Evolutionary conservation across 2,797 vertebrate genomes (phyloP), one percentile per base, ranked within the genome.

Genomic region (Enteromius argenteus): DNA sequence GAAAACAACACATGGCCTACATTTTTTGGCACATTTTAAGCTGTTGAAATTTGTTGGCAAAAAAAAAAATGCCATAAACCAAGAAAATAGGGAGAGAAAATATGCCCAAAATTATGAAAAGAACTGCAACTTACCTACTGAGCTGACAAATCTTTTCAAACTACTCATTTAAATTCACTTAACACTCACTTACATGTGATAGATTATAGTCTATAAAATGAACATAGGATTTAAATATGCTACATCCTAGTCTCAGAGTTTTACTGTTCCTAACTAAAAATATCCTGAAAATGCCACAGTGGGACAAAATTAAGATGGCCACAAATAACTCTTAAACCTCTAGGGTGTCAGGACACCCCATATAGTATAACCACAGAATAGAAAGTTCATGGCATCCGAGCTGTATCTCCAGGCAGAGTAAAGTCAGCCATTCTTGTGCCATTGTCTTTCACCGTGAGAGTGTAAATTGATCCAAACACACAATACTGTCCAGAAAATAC

Each of bases 381-480:
- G 67, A 80, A 82, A 42, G 17, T 62, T 46, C 17, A 56, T 62
- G 81, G 44, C 32, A 56, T 56, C 44, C 19, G 7, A 75, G 32
- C 35, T 53, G 71, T 49, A 51, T 39, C 46, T 78, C 49, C n/a
- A 56, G 27, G 8, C 76, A 44, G 27, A 42, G 58, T 51, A 39
- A 83, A 77, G 46, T 69, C 73, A 42, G 74, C 27, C 39, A 42
- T 58, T 79, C 56, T 64, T 49, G 27, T 64, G 35, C 44, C 53
- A 77, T 81, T 81, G 74, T 81, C 62, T 86, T 66, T 53, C 32
- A 51, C 21, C 66, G 44, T 77, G 53, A 80, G 81, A 69, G 44
- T 81, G 30, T 27, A 84, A 78, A 86, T 69, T 80, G 46, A 79
- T 83, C 73, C 49, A 82, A 81, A 80, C 71, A 84, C 80, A 73